Evolutionary conservation across 2,113 vertebrate genomes (phyloP).

Genomic region (Acrocephalus kingi): DNA sequence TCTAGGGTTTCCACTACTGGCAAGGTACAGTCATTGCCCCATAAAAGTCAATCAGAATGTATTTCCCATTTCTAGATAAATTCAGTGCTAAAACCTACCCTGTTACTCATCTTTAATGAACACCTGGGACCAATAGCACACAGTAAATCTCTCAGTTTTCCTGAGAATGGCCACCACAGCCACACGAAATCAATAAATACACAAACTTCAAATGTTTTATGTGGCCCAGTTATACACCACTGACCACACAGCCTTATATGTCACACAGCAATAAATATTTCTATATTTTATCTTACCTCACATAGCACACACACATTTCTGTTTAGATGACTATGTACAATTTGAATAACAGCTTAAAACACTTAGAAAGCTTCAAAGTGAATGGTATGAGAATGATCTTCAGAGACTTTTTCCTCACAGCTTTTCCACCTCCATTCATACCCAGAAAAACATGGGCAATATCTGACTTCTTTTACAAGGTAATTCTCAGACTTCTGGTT

Average conservation of each 20-base stretch:
- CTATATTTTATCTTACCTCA: neutral
- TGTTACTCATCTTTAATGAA: neutral
- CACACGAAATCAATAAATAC: neutral
- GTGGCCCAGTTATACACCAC: neutral
- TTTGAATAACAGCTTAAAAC: conserved; percentile 2
- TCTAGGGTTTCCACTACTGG: neutral
- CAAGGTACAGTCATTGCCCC: neutral
- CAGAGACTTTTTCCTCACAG: neutral
- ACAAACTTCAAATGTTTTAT: neutral
- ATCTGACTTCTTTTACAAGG: neutral
- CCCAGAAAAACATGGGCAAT: neutral
- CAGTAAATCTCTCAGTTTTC: neutral
- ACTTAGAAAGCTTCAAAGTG: neutral
- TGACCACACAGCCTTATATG: neutral
- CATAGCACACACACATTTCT: neutral
- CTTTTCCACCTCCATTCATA: neutral
- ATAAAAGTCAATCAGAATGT: neutral
- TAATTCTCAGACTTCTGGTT: neutral
- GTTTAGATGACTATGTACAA: neutral
- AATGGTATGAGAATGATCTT: neutral
- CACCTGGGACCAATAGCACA: neutral
- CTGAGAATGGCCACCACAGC: neutral
- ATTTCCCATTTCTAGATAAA: neutral
- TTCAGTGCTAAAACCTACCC: neutral
- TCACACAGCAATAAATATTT: neutral